Percentiles rank a stretch among this genome's conserved stretches.
Conservation (phyloP, 1,140 invertebrate species). For the Propsilocerus akamusi region DNA sequence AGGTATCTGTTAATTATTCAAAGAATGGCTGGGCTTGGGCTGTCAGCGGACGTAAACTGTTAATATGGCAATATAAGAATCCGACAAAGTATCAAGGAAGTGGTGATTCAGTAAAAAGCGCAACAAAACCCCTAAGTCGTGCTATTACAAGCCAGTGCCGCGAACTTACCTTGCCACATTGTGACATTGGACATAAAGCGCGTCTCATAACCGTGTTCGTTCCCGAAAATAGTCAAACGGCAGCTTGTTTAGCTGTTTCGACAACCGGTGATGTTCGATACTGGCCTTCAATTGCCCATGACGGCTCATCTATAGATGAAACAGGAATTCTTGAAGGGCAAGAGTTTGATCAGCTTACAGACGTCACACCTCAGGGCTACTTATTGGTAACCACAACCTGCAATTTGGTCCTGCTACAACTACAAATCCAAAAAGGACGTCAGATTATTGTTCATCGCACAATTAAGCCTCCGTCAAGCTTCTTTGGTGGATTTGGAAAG, state of each 20-base stretch:
- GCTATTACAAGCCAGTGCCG: constrained; percentile 36
- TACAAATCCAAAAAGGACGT: constrained; percentile 34
- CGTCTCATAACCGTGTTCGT: constrained; percentile 67
- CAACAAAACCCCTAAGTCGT: constrained; percentile 24
- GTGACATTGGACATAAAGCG: constrained; percentile 81
- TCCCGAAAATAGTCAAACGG: constrained; percentile 45
- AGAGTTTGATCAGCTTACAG: constrained; percentile 61
- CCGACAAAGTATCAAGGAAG: neutral
- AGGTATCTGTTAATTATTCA: constrained; percentile 41
- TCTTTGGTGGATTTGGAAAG: constrained; percentile 71
- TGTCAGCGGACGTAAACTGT: constrained; percentile 62
- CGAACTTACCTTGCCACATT: constrained; percentile 74
- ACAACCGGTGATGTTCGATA: constrained; percentile 82
- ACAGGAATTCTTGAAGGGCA: constrained; percentile 65
- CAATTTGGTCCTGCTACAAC: constrained; percentile 60
- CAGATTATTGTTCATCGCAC: constrained; percentile 47
- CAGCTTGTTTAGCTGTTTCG: constrained; percentile 79
- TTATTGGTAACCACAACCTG: constrained; percentile 82
- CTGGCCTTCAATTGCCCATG: constrained; percentile 80
- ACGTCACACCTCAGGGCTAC: constrained; percentile 52
- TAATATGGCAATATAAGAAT: constrained; percentile 72
- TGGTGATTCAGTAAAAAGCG: constrained; percentile 9
- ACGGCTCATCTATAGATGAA: constrained; percentile 66
- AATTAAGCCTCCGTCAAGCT: constrained; percentile 59
- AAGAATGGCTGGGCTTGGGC: constrained; percentile 51